These are phyloP conservation scores for Ceyx cyanopectus DNA, from an alignment of 2,113 vertebrate genomes.

Conservation along the genomic window DNA sequence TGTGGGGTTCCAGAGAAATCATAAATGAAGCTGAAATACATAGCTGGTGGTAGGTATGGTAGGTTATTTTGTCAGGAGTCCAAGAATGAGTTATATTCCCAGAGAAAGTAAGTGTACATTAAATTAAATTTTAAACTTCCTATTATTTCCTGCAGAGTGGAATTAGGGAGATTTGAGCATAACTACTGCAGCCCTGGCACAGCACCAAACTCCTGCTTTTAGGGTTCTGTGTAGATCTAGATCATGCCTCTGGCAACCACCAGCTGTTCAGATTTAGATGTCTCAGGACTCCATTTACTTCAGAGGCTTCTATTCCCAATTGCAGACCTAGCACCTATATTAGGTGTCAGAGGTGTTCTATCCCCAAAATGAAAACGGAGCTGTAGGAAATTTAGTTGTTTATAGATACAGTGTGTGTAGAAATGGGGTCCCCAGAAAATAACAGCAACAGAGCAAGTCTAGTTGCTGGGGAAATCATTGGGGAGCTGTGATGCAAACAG, in stretches of 20 bases:
- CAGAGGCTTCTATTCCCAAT: not conserved
- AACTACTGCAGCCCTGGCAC: not conserved
- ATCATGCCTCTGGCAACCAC: not conserved
- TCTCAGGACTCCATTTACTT: not conserved
- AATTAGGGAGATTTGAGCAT: not conserved
- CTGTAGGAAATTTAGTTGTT: not conserved
- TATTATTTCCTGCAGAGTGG: not conserved
- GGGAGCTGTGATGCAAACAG: constrained; percentile 38
- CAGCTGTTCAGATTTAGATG: not conserved
- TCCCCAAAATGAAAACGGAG: not conserved
- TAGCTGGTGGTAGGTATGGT: not conserved
- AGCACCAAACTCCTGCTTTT: not conserved
- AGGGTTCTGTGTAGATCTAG: not conserved
- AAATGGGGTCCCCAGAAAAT: not conserved
- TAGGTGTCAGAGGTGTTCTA: not conserved
- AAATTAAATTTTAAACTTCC: not conserved
- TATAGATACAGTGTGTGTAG: not conserved
- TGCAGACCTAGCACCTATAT: not conserved
- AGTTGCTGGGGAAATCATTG: not conserved
- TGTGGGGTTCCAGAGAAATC: not conserved
- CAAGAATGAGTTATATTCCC: not conserved
- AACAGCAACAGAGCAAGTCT: not conserved
- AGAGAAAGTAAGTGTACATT: not conserved
- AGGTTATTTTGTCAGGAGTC: not conserved
- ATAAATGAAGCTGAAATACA: not conserved